phyloP scores from a whole-genome alignment of 1,140 invertebrate genomes.

The Danaus plexippus region DNA sequence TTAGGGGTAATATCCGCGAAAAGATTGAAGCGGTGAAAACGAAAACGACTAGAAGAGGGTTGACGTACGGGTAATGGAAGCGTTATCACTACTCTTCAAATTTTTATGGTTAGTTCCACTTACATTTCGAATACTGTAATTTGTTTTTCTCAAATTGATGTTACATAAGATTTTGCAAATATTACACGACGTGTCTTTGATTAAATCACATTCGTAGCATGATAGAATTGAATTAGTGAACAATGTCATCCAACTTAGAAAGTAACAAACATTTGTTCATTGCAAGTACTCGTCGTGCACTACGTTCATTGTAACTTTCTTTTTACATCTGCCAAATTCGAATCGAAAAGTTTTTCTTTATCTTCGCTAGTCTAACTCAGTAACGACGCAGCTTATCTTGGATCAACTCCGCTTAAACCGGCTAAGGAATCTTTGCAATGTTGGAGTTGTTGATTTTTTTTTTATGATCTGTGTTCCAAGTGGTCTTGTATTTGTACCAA shows the following conservation, averaged over 20 bases:
- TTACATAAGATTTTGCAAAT: too few relatives aligned
- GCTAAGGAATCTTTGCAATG: not conserved
- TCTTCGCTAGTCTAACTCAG: conserved; percentile 42
- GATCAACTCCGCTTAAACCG: conserved; percentile 31
- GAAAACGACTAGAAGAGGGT: conserved; percentile 61
- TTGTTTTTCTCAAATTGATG: too few relatives aligned
- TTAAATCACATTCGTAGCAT: too few relatives aligned
- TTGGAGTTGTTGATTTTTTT: conserved; percentile 25
- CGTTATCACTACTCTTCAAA: conserved; percentile 30
- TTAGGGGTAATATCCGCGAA: conserved; percentile 64
- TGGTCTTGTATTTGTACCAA: not conserved
- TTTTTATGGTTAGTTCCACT: too few relatives aligned
- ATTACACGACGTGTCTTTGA: too few relatives aligned
- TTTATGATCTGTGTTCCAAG: not conserved
- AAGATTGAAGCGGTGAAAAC: conserved; percentile 65
- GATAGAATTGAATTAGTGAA: too few relatives aligned
- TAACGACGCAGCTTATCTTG: conserved; percentile 44
- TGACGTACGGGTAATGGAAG: conserved; percentile 63
- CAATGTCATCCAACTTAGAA: too few relatives aligned
- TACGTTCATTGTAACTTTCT: conserved; percentile 18
- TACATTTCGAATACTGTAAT: too few relatives aligned
- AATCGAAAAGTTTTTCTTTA: conserved; percentile 56
- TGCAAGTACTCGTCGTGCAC: too few relatives aligned
- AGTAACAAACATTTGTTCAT: too few relatives aligned
- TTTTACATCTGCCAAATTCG: conserved; percentile 57